Conservation (phyloP, 2,888 invertebrate genomes). For the Alloscopus bannaensis region DNA sequence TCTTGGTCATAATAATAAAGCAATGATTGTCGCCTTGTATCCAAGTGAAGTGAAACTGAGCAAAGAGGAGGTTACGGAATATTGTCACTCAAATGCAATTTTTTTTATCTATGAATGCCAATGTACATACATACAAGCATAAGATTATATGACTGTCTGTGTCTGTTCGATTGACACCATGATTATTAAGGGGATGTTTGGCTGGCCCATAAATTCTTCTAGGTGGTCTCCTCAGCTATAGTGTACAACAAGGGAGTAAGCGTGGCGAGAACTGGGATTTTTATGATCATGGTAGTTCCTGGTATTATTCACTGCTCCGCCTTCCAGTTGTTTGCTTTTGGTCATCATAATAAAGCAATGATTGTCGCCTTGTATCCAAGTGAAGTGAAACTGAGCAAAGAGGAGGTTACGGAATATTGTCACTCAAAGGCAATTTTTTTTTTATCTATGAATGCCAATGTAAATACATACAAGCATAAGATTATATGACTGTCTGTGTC, state of each 20-base stretch:
- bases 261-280: conserved; percentile 88
- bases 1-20: conserved; percentile 7
- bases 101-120: conserved; percentile 6
- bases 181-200: conserved; percentile 37
- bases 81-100: neutral
- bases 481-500: conserved; percentile 3
- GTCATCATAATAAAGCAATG: neutral
- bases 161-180: conserved; percentile 32
- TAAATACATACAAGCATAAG: neutral
- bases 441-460: conserved; percentile 5
- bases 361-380: neutral
- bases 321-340: conserved; percentile 1
- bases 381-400: too few species aligned
- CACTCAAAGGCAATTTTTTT: neutral
- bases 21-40: neutral
- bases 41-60: too few species aligned
- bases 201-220: conserved; percentile 72
- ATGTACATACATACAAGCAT: neutral
- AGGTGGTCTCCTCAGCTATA: conserved; percentile 90
- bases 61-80: conserved; percentile 15
- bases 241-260: conserved; percentile 92
- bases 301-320: conserved; percentile 3
- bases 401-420: conserved; percentile 19
- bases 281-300: conserved; percentile 79
- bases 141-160: conserved; percentile 2